Conservation (phyloP, 2,888 invertebrate genomes). For the Seira musarum region DNA sequence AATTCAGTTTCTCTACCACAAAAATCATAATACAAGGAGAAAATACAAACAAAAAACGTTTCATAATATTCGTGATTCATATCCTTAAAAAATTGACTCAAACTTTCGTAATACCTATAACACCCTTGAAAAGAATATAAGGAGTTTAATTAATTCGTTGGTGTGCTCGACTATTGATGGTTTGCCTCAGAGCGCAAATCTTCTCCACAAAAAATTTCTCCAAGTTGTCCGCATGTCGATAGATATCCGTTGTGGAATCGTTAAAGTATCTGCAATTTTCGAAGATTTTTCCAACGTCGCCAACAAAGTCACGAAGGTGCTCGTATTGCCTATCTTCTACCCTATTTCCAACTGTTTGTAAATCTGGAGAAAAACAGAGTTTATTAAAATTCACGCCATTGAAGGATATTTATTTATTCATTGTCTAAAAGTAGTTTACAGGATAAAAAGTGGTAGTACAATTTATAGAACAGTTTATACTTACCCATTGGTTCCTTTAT, state of each 20-base stretch:
- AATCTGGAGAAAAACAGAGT: constrained; percentile 78
- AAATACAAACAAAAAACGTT: no score
- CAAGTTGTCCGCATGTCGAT: constrained; percentile 94
- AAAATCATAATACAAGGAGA: no score
- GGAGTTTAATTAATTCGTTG: no score
- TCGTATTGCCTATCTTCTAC: constrained; percentile 87
- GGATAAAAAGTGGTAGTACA: no score
- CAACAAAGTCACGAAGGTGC: constrained; percentile 94
- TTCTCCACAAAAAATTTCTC: constrained; percentile 97
- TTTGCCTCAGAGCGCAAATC: constrained; percentile 90
- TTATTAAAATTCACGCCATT: background rate
- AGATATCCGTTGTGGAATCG: constrained; percentile 95
- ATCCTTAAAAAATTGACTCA: no score
- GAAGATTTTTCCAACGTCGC: constrained; percentile 98
- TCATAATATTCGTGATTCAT: no score
- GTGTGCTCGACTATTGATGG: constrained; percentile 73
- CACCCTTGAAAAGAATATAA: no score
- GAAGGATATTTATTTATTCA: no score
- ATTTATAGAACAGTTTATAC: no score
- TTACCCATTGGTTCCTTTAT: constrained; percentile 97
- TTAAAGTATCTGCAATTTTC: constrained; percentile 99
- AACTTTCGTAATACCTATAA: no score
- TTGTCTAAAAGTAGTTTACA: no score
- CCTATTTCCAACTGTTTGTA: constrained; percentile 92
- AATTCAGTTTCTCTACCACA: no score